These are phyloP conservation scores for Hyperoplus lanceolatus DNA, from an alignment of 2,797 vertebrate species.

Conservation along the genomic window DNA sequence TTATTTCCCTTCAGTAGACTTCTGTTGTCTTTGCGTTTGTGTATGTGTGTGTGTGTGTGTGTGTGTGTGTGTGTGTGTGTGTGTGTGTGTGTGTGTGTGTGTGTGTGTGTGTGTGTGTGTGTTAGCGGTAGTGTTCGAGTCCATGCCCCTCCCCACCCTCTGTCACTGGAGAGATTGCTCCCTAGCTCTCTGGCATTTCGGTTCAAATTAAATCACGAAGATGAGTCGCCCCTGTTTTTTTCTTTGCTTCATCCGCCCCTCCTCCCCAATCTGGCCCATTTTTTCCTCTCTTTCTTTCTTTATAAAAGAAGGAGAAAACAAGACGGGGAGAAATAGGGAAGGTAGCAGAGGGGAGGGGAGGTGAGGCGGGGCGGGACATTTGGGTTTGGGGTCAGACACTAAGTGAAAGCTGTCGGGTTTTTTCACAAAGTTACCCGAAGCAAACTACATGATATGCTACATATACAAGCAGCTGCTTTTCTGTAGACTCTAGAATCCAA, in stretches of 20 bases:
- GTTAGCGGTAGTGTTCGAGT: slow-evolving; percentile 40
- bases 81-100: slow-evolving; percentile 28
- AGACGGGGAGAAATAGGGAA: slow-evolving; percentile 22
- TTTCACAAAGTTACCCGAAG: slow-evolving; percentile 37
- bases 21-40: slow-evolving; percentile 22
- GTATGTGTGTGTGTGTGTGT: slow-evolving; percentile 15
- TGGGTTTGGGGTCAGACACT: slow-evolving; percentile 45
- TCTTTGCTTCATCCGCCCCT: slow-evolving; percentile 46
- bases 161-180: slow-evolving; percentile 68
- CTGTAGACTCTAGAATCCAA: slow-evolving; percentile 40
- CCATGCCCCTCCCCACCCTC: slow-evolving; percentile 68
- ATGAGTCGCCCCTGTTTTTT: slow-evolving; percentile 70
- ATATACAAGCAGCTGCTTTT: slow-evolving; percentile 15
- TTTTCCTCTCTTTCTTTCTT: slow-evolving; percentile 25
- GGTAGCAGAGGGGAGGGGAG: slow-evolving; percentile 5
- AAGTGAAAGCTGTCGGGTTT: slow-evolving; percentile 47
- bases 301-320: slow-evolving; percentile 37
- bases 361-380: background rate
- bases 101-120: slow-evolving; percentile 24
- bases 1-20: slow-evolving; percentile 48
- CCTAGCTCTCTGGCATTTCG: slow-evolving; percentile 75
- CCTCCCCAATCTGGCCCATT: slow-evolving; percentile 55
- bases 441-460: slow-evolving; percentile 42
- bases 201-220: slow-evolving; percentile 81
- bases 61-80: slow-evolving; percentile 22